Conservation (phyloP, 2,888 invertebrate genomes). For the Ophion ellenae region DNA sequence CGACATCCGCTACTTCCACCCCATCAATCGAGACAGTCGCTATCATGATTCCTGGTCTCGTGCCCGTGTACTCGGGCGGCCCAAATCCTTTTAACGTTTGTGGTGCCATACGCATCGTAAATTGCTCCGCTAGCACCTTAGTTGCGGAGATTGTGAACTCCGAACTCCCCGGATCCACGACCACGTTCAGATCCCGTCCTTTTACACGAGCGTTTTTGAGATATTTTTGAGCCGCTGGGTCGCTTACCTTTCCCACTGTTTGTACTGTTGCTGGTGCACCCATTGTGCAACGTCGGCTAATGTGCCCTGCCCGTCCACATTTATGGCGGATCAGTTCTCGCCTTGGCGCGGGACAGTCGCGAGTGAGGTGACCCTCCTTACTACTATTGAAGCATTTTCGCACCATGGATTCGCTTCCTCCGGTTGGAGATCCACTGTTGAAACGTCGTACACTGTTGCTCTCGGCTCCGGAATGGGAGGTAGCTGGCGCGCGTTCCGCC, state of each 20-base stretch:
- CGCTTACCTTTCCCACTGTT: neutral
- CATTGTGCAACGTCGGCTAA: neutral
- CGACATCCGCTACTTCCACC: neutral
- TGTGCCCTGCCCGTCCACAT: neutral
- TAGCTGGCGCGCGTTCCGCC: neutral
- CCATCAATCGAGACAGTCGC: slow-evolving; percentile 9
- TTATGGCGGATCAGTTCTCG: neutral
- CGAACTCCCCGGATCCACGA: slow-evolving; percentile 56
- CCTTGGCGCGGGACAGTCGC: neutral
- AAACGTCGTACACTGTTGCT: neutral
- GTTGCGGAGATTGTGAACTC: slow-evolving; percentile 47
- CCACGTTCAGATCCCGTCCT: slow-evolving; percentile 17
- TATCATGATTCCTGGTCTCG: neutral
- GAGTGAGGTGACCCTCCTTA: neutral
- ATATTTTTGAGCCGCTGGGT: slow-evolving; percentile 36
- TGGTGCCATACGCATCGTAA: neutral
- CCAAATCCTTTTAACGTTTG: slow-evolving; percentile 33
- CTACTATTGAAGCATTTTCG: neutral
- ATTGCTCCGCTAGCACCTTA: slow-evolving; percentile 1
- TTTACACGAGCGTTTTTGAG: slow-evolving; percentile 36
- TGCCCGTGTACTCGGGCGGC: neutral
- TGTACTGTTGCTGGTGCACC: too few species aligned
- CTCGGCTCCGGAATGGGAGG: neutral
- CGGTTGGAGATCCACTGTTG: too few species aligned
- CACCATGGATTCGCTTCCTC: too few species aligned